Evolutionary conservation across 2,797 vertebrate species (phyloP), one percentile per base, ranked within the genome.

Genomic region (Hafferia zeledoni): DNA sequence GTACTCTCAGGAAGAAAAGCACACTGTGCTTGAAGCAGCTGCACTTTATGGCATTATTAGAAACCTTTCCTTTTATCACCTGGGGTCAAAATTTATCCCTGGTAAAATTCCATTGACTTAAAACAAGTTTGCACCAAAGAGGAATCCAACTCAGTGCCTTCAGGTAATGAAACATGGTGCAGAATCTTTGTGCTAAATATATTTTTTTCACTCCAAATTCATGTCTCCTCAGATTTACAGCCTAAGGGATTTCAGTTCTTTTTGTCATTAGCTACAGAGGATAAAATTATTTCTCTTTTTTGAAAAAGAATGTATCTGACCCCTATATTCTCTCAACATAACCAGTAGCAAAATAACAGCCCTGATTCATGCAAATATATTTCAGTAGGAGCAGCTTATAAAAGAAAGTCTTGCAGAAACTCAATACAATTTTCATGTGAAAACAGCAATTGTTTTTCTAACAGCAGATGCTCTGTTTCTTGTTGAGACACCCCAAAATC

Each of bases 51-150:
- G n/a, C 68, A 64, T 89, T 76, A 92, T 31, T 83, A 64, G 81
- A 89, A 90, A 78, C 6, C 22, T 64, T 44, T 57, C 33, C 22
- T 85, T 94, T 85, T 91, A 46, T 87, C 89, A 92, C 68, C 84
- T 78, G 46, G 7, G 56, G 78, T 90, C 47, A 94, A 84, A 93
- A 89, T 71, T 78, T 70, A 74, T 47, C 75, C 41, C 41, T 53
- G 12, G 22, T 78, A 39, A 95, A 88, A 85, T 81, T 89, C 68
- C 61, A 49, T 0, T 92, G 75, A 80, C 50, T 89, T 92, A 57
- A 80, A 90, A 64, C 33, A 94, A 92, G 71, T 80, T 89, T 71
- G 75, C 20, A 80, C 57, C 39, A 56, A 91, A 71, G 53, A 89
- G 5, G 19, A 92, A 89, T 67, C 39, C 69, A 80, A 74, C 18